Evolutionary conservation across 2,113 vertebrate species (phyloP).

Genomic region (Rattus rattus): DNA sequence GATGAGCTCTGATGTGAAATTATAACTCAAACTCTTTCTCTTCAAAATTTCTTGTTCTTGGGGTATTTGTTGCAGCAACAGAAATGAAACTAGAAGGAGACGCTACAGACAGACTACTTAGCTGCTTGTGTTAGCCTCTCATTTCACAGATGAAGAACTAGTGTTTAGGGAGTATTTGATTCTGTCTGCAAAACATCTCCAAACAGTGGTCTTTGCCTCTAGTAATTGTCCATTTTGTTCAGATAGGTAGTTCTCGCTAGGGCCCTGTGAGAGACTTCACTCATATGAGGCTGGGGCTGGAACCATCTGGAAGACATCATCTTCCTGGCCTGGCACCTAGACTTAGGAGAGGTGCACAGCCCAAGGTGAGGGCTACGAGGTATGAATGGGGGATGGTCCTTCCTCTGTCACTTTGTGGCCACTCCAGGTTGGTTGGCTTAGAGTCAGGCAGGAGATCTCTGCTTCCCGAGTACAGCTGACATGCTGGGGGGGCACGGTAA

Average conservation of each 20-base stretch:
- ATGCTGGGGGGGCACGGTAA: too few species aligned
- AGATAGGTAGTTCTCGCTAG: neutral
- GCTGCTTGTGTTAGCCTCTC: neutral
- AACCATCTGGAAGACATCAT: neutral
- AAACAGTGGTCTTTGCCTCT: neutral
- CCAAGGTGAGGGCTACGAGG: fast-evolving
- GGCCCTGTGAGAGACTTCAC: fast-evolving
- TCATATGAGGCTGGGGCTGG: neutral
- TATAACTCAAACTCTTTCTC: neutral
- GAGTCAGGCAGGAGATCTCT: fast-evolving
- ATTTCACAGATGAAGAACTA: neutral
- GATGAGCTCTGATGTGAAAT: neutral
- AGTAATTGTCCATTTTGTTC: neutral
- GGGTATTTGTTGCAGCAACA: neutral
- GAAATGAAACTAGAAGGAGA: neutral
- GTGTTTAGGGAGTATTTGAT: neutral
- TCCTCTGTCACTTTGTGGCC: neutral
- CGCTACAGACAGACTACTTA: neutral
- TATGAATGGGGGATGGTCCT: neutral
- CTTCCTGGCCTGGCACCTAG: neutral
- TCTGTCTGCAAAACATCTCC: neutral
- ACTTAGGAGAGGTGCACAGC: neutral
- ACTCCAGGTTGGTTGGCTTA: neutral
- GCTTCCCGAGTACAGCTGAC: fast-evolving
- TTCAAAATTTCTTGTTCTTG: neutral